phyloP scores from a whole-genome alignment of 2,113 vertebrate species.

The Promerops cafer region DNA sequence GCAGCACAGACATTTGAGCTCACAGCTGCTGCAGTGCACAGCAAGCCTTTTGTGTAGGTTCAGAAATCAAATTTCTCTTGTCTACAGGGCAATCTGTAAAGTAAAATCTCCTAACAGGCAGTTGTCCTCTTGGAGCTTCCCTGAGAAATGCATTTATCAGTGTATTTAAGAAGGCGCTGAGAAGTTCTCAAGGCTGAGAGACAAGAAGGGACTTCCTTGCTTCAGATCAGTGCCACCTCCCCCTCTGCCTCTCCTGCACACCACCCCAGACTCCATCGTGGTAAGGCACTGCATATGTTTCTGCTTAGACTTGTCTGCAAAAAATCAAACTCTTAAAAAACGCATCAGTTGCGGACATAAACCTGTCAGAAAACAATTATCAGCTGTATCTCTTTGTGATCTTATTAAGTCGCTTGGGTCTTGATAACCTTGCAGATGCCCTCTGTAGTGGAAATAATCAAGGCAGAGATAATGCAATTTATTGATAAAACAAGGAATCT shows the following conservation, averaged over 20 bases:
- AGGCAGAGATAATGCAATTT: constrained; percentile 31
- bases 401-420: not conserved
- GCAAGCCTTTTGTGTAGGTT: not conserved
- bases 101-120: not conserved
- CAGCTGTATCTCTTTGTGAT: not conserved
- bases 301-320: constrained; percentile 16
- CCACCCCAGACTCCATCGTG: not conserved
- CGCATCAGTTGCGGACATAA: not conserved
- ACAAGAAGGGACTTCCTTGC: not conserved
- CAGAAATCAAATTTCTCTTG: constrained; percentile 43
- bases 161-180: not conserved
- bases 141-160: not conserved
- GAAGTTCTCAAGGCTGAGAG: not conserved
- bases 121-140: not conserved
- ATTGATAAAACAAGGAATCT: constrained; percentile 7
- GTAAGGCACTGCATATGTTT: not conserved
- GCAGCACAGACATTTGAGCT: not conserved
- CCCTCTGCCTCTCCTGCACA: not conserved
- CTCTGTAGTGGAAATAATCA: not conserved
- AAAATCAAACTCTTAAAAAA: not conserved
- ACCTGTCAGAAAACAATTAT: constrained; percentile 12
- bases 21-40: constrained; percentile 25
- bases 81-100: not conserved
- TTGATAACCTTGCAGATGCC: constrained; percentile 28
- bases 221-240: not conserved